These are phyloP conservation scores for Zosterops lateralis DNA, from an alignment of 2,113 vertebrate species.

Conservation along the genomic window DNA sequence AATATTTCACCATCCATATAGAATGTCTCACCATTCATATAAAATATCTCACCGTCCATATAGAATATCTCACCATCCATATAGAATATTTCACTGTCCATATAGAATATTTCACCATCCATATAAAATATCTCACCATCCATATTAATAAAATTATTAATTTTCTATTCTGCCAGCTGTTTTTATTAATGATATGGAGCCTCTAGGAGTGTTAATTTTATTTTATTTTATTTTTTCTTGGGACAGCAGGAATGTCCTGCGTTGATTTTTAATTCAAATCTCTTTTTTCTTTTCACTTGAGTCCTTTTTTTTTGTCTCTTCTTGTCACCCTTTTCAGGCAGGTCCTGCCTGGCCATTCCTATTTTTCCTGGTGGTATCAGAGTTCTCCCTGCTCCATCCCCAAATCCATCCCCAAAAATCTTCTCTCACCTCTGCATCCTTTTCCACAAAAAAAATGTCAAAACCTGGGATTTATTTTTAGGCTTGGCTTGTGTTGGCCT, in stretches of 20 bases:
- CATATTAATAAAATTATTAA: too few species aligned
- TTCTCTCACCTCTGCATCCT: background rate
- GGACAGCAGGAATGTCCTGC: background rate
- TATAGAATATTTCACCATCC: too few species aligned
- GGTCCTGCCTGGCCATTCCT: background rate
- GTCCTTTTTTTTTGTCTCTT: background rate
- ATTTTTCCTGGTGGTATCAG: background rate
- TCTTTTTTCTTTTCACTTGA: background rate
- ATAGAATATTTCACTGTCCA: too few species aligned
- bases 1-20: too few species aligned
- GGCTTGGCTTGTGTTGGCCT: background rate
- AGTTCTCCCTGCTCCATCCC: accelerated
- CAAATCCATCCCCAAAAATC: background rate
- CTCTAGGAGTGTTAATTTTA: background rate
- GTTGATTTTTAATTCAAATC: background rate
- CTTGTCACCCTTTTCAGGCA: background rate
- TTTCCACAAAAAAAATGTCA: background rate
- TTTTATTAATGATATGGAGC: background rate
- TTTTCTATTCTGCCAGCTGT: too few species aligned
- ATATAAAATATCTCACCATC: too few species aligned
- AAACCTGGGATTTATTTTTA: background rate
- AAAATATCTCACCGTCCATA: too few species aligned
- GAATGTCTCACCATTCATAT: too few species aligned
- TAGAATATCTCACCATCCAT: too few species aligned
- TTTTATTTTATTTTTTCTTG: background rate